Evolutionary conservation across 2,797 vertebrate genomes (phyloP).

Genomic region (Pangasius larnaudii): DNA sequence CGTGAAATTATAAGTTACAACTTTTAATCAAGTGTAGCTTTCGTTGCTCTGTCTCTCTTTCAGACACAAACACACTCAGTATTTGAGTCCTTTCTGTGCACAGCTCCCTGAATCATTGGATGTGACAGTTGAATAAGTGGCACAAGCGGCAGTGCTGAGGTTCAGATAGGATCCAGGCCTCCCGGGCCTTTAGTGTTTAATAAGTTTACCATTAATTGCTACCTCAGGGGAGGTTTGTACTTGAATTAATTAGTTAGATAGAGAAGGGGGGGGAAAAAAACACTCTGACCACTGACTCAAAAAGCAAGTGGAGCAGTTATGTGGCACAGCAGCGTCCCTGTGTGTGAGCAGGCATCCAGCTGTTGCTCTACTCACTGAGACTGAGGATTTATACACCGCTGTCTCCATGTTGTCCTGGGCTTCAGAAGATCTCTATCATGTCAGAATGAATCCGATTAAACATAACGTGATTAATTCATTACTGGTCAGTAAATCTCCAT

Average conservation of each 20-base stretch:
- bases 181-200: conserved; percentile 68
- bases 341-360: conserved; percentile 53
- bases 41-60: background rate
- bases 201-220: conserved; percentile 78
- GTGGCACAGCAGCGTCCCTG: conserved; percentile 58
- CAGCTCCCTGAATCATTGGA: conserved; percentile 62
- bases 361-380: conserved; percentile 48
- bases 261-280: conserved; percentile 51
- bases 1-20: background rate
- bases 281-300: conserved; percentile 58
- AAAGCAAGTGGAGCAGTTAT: conserved; percentile 55
- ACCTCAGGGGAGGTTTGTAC: conserved; percentile 74
- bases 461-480: background rate
- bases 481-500: conserved; percentile 22
- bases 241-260: conserved; percentile 73
- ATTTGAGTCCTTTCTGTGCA: conserved; percentile 33
- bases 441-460: conserved; percentile 1
- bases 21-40: background rate
- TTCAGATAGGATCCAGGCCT: conserved; percentile 58
- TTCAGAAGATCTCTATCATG: background rate
- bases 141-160: conserved; percentile 62
- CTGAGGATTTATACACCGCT: background rate
- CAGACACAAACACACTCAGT: background rate
- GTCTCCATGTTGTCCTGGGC: background rate
- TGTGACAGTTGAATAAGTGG: conserved; percentile 70